Percentiles rank a stretch among this genome's conserved stretches.
Conservation (phyloP, 2,797 vertebrate species). For the Lates japonicus region DNA sequence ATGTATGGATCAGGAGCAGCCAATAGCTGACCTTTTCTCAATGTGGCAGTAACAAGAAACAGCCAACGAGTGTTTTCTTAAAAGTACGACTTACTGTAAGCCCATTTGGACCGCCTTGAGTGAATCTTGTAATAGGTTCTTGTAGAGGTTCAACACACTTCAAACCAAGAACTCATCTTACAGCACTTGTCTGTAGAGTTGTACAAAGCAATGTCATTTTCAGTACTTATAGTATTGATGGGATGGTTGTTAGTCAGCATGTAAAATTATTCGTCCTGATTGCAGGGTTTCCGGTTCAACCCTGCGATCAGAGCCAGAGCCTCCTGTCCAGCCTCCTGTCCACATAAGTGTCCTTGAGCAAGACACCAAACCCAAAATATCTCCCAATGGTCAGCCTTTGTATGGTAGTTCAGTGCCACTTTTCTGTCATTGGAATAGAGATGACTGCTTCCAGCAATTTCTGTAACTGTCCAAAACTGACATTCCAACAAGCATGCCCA, state of each 20-base stretch:
- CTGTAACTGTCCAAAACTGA: constrained; percentile 1
- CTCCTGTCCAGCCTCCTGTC: too few species aligned
- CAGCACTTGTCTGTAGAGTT: neutral
- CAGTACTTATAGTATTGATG: neutral
- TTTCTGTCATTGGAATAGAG: neutral
- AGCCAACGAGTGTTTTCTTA: constrained; percentile 4
- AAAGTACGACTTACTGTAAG: constrained; percentile 1
- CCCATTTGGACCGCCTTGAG: neutral
- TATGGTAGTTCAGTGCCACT: neutral
- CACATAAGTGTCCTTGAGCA: neutral
- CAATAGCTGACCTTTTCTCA: neutral
- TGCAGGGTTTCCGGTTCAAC: neutral
- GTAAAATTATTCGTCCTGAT: neutral
- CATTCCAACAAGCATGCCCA: neutral
- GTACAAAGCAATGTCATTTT: neutral
- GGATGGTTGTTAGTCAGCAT: neutral
- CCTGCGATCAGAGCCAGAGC: too few species aligned
- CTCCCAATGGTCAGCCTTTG: neutral
- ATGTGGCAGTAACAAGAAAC: neutral
- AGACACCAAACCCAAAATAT: neutral
- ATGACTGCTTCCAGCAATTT: constrained; percentile 2
- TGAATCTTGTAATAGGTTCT: neutral
- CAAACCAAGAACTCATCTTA: neutral
- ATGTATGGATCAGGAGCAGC: neutral
- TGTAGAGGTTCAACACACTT: neutral